These are phyloP conservation scores for Eptesicus fuscus DNA, from an alignment of 2,113 vertebrate genomes.

Conservation along the genomic window DNA sequence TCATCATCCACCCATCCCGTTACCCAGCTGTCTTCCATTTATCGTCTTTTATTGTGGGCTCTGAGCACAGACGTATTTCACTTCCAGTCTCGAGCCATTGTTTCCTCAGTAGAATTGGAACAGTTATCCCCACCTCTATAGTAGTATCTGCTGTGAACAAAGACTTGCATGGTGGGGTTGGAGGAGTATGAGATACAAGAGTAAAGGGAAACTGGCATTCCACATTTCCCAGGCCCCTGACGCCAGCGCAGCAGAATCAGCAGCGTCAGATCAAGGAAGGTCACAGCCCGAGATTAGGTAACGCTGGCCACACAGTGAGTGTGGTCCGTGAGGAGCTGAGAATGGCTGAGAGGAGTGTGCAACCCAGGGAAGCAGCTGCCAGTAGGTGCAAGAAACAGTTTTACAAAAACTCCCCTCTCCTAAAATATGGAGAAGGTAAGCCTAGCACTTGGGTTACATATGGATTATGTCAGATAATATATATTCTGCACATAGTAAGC, in stretches of 20 bases:
- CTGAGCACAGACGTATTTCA: background rate
- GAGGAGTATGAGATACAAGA: background rate
- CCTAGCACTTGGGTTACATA: conserved; percentile 50
- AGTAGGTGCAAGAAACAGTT: background rate
- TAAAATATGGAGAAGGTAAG: conserved; percentile 28
- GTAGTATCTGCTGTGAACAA: background rate
- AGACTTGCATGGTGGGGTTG: background rate
- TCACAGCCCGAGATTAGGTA: background rate
- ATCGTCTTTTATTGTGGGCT: background rate
- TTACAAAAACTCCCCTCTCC: background rate
- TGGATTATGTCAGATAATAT: conserved; percentile 74
- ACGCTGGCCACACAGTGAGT: too few relatives aligned
- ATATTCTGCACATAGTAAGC: conserved; percentile 51
- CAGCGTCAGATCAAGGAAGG: background rate
- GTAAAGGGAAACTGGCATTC: background rate
- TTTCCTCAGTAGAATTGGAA: background rate
- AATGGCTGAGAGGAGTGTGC: fast-evolving
- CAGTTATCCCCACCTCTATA: background rate
- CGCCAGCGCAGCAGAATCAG: background rate
- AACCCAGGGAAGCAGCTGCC: background rate
- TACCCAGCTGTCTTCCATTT: background rate
- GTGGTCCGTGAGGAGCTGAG: background rate
- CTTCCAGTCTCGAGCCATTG: background rate
- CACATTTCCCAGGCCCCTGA: too few relatives aligned
- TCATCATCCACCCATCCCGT: background rate